A percentile compares a stretch with the other conserved stretches of the same genome.
phyloP scores from a whole-genome alignment of 2,888 invertebrate genomes.

The Coecobrya sp. region DNA sequence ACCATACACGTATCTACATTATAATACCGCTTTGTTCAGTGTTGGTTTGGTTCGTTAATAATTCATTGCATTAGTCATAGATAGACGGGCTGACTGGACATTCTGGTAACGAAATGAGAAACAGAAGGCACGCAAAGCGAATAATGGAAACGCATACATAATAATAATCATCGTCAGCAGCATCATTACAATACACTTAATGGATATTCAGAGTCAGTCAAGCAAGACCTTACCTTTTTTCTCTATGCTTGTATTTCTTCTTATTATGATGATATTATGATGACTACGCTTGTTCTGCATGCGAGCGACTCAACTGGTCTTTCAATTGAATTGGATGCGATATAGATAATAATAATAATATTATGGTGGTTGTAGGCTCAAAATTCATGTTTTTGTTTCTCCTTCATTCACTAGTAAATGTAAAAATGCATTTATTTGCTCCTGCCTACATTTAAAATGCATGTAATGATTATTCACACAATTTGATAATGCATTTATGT shows the following conservation, averaged over 20 bases:
- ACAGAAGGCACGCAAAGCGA: constrained; percentile 70
- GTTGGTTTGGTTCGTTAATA: constrained; percentile 67
- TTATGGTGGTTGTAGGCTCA: constrained; percentile 13
- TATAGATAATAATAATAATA: constrained; percentile 43
- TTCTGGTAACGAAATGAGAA: constrained; percentile 51
- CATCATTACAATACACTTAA: constrained; percentile 63
- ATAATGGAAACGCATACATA: constrained; percentile 68
- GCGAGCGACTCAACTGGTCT: constrained; percentile 9
- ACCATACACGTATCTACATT: constrained; percentile 8
- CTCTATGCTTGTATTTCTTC: not conserved
- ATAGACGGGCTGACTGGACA: constrained; percentile 55
- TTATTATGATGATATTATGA: constrained; percentile 36
- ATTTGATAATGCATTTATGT: constrained; percentile 59
- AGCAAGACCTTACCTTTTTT: constrained; percentile 73
- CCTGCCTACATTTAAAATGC: constrained; percentile 53
- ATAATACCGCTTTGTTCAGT: not conserved
- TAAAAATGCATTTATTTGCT: constrained; percentile 23
- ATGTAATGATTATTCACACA: constrained; percentile 70
- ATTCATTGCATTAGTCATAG: constrained; percentile 78
- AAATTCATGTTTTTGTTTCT: not conserved
- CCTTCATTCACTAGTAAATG: not conserved
- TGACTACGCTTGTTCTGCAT: constrained; percentile 20
- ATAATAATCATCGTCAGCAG: constrained; percentile 59
- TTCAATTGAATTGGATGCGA: constrained; percentile 53
- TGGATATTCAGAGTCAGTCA: constrained; percentile 74